Evolutionary conservation across 2,113 vertebrate species (phyloP), one percentile per base, ranked within the genome.

Genomic region (Dissostichus mawsoni): DNA sequence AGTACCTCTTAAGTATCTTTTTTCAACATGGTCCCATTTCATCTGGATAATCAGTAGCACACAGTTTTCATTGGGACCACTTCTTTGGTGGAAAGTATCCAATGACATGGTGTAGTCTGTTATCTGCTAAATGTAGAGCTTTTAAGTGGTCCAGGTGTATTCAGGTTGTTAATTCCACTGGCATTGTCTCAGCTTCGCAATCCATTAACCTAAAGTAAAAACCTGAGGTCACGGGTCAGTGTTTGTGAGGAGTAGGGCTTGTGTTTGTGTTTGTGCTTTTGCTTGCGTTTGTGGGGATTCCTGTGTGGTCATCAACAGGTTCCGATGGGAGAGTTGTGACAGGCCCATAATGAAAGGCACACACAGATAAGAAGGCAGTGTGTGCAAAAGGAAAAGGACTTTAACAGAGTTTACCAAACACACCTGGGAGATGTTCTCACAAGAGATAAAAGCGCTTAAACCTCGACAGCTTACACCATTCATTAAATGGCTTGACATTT

Each of bases 281-380:
- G 69, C 81, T 90, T 90, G 83, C 84, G 85, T 79, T 85, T 77
- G 88, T 68, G 44, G 66, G 58, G 77, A 78, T 57, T 81, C 83
- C 68, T 91, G 90, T 90, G 89, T 90, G 88, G 89, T 84, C 89
- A 58, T 74, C 76, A 72, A 72, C 80, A 7, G 48, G 13, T 67
- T 66, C 0, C 41, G 71, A 66, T 45, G 67, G 62, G 62, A 84
- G 61, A 52, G 81, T 66, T 64, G 79, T 83, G 87, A 87, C 87
- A 85, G 79, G 68, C 47, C 47, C 75, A 89, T 82, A 91, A 88
- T 81, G 87, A 84, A 82, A 83, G 66, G 80, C 78, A 79, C 82
- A 87, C 85, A 87, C 57, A 81, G 86, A 92, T 92, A 88, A 90
- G 88, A 90, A 41, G 85, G 72, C 79, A 2, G 55, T 47, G 80